Evolutionary conservation across 2,888 invertebrate genomes (phyloP).

Genomic region (Bombylius major): DNA sequence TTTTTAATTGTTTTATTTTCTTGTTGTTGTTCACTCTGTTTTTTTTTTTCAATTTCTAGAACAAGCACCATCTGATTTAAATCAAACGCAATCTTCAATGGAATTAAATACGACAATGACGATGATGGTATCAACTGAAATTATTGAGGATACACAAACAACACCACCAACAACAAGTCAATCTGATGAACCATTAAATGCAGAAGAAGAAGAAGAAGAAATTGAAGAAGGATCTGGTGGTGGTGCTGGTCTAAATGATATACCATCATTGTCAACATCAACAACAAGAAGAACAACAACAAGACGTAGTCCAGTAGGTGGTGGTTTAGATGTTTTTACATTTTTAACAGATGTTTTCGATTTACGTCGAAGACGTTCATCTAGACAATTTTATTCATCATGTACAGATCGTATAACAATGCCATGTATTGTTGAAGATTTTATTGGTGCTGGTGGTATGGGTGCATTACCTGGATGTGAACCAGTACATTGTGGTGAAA

Average conservation of each 20-base stretch:
- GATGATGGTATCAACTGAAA: not conserved
- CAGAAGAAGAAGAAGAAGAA: slow-evolving; percentile 38
- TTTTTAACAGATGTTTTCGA: slow-evolving; percentile 26
- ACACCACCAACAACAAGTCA: not conserved
- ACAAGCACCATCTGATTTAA: too few relatives aligned
- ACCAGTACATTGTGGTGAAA: slow-evolving; percentile 64
- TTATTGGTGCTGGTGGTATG: slow-evolving; percentile 49
- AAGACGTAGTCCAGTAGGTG: slow-evolving; percentile 19
- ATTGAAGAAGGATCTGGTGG: slow-evolving; percentile 40
- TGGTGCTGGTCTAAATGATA: slow-evolving; percentile 27
- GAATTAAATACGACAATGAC: not conserved
- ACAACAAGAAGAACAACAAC: slow-evolving; percentile 2
- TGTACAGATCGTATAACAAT: slow-evolving; percentile 65
- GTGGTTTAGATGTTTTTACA: slow-evolving; percentile 31
- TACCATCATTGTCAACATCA: slow-evolving; percentile 5
- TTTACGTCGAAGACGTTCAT: slow-evolving; percentile 13
- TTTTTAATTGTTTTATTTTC: too few relatives aligned
- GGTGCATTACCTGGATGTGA: slow-evolving; percentile 50
- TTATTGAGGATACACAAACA: too few relatives aligned
- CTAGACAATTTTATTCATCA: slow-evolving; percentile 26
- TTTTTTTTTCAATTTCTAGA: too few relatives aligned
- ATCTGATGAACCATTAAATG: slow-evolving; percentile 28
- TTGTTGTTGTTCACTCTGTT: too few relatives aligned
- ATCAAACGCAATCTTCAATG: too few relatives aligned
- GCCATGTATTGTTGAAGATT: slow-evolving; percentile 74